Percentiles rank a stretch among this genome's conserved stretches.
These are phyloP conservation scores for Ommatoiulus sabulosus DNA, from an alignment of 2,888 invertebrate species.

Conservation along the genomic window DNA sequence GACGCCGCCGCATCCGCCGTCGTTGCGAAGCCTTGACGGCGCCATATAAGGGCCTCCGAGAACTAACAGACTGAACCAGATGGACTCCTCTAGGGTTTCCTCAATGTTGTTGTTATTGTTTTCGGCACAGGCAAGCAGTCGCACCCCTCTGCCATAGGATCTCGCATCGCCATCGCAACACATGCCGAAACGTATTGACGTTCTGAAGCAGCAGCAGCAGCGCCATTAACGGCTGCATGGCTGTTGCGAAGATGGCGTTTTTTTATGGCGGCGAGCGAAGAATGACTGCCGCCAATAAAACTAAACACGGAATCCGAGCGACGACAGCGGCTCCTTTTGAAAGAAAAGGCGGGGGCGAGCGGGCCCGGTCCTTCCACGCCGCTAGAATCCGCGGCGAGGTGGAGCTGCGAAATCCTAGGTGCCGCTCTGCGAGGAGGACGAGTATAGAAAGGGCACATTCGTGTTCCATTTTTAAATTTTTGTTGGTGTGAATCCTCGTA, in stretches of 20 bases:
- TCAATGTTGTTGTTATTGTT: conserved; percentile 34
- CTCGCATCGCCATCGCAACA: too few species aligned
- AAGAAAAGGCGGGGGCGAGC: background rate
- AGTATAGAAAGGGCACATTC: too few species aligned
- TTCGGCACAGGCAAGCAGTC: background rate
- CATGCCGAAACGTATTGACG: conserved; percentile 2
- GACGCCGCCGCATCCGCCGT: background rate
- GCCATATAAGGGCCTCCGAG: background rate
- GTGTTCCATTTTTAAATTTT: too few species aligned
- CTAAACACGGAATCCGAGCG: background rate
- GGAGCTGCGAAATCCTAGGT: too few species aligned
- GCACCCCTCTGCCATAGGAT: background rate
- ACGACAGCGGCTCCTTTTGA: conserved; percentile 24
- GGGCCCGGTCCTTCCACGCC: background rate
- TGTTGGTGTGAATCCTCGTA: too few species aligned
- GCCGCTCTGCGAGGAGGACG: too few species aligned
- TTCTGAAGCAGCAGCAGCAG: background rate
- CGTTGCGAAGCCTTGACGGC: background rate
- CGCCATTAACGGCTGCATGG: background rate
- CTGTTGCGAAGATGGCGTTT: background rate
- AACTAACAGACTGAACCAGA: conserved; percentile 16
- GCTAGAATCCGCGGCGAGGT: too few species aligned
- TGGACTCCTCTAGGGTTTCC: conserved; percentile 15
- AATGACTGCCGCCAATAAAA: conserved; percentile 29
- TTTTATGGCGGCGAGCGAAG: background rate